Evolutionary conservation across 2,113 vertebrate genomes (phyloP), one percentile per base, ranked within the genome.

Genomic region (Rousettus leschenaultii): DNA sequence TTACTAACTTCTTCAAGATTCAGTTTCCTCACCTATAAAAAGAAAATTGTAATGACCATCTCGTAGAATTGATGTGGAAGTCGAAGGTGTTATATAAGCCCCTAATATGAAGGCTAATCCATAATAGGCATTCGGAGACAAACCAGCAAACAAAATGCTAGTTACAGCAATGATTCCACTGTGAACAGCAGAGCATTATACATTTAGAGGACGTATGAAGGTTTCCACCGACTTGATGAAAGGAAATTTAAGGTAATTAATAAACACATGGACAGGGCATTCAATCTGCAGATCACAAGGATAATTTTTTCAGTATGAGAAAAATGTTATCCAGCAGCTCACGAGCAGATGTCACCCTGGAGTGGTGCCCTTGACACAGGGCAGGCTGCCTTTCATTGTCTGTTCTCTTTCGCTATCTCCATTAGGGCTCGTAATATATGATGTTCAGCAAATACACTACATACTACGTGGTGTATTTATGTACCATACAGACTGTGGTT

Each of bases 261-360:
- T 80, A 95, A 89, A 77, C 45, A 61, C 38, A 93, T 53, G 28
- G 22, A 35, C 55, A 89, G 40, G 16, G 30, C 13, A 63, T 48
- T 96, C 74, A n/a, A 75, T 79, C 74, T 89, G 79, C 51, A 79
- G 74, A 89, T 89, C 86, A 87, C 40, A 89, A 82, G 70, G 66
- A 86, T 70, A 79, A 79, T 86, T 79, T 93, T 95, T 91, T 86
- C 61, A 83, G 33, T 45, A n/a, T 93, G 89, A 84, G 83, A 91
- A 95, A 90, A 95, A 93, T 48, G 26, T 68, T 80, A 14, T 84
- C 78, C 74, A 83, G 65, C 78, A 94, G 71, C 48, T 93, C 57
- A 78, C 1, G 40, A 92, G 70, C 86, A 91, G 79, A 93, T 90
- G 91, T 87, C 59, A 96, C 45, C 33, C 51, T 93, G 86, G 51